Base-by-base conservation (phyloP, 2,113 vertebrate genomes). In the Clupea harengus region DNA sequence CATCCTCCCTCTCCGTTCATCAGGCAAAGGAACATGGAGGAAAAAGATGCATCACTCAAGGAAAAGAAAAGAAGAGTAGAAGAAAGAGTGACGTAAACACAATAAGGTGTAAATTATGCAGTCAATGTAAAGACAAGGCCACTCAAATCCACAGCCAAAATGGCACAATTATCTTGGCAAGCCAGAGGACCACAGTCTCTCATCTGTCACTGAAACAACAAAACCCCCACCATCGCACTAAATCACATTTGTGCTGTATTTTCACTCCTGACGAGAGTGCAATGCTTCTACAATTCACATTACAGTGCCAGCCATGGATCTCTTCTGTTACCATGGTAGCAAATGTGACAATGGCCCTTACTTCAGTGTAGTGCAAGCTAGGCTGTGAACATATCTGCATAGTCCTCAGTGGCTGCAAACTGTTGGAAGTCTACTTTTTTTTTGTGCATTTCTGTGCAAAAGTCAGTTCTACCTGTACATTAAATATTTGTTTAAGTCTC, bases 301-400 rank as follows among this genome's bases (percentile, higher is more conserved):
- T 25, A 85, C 86, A 83, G 67, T 88, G 83, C 84, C 72, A 87
- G 89, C 84, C 75, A 90, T 85, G 84, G 87, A 84, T 83, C 81
- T 88, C 67, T 52, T 90, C 84, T 64, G 89, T 90, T 90, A 86
- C 89, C 89, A 90, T 90, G 89, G 89, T 47, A 88, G 87, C 89
- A 87, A 88, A 90, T 88, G 72, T 78, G 89, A 88, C 89, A 90
- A 88, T 88, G 87, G 87, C 87, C 87, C 88, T 88, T 86, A 88
- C 84, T 87, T 86, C 86, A 85, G 86, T 87, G 86, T 86, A 22
- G 83, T 87, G 87, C 49, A 85, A 88, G 72, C 72, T 57, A 83
- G 88, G 87, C 89, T 87, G 87, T 86, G 86, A 87, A 88, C 1
- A 90, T 90, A 90, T 90, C 87, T 87, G 86, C 87, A 90, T 87